phyloP scores from a whole-genome alignment of 2,113 vertebrate species.

The Sphaerodactylus townsendi region DNA sequence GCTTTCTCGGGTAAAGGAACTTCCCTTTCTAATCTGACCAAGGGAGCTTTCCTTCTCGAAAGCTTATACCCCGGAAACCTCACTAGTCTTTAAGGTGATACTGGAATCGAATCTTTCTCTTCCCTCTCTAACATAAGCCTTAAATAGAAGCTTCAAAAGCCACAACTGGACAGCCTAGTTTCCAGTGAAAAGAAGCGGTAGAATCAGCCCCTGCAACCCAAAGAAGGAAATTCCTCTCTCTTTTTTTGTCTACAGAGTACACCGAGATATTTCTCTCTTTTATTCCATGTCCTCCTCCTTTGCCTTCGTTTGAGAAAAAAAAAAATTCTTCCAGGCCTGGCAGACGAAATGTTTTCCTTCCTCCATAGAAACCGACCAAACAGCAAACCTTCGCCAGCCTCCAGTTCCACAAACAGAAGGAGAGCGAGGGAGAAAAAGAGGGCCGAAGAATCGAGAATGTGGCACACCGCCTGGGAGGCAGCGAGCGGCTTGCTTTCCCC shows the following conservation, averaged over 20 bases:
- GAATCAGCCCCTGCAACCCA: slow-evolving; percentile 26
- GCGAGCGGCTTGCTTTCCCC: neutral
- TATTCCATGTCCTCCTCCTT: slow-evolving; percentile 37
- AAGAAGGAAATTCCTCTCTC: slow-evolving; percentile 59
- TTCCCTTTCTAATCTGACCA: neutral
- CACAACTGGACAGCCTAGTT: neutral
- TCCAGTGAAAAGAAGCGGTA: neutral
- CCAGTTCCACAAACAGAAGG: slow-evolving; percentile 85
- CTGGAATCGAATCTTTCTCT: too few relatives aligned
- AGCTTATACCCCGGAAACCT: too few relatives aligned
- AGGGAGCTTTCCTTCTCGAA: too few relatives aligned
- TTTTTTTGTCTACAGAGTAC: slow-evolving; percentile 76
- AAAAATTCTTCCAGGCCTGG: slow-evolving; percentile 76
- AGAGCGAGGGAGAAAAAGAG: slow-evolving; percentile 35
- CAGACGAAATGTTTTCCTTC: slow-evolving; percentile 83
- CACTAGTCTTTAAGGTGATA: too few relatives aligned
- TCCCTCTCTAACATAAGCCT: neutral
- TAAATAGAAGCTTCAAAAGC: neutral
- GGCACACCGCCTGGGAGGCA: neutral
- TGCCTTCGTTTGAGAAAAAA: slow-evolving; percentile 59
- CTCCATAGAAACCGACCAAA: slow-evolving; percentile 97
- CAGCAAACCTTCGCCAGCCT: slow-evolving; percentile 82
- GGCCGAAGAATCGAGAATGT: slow-evolving; percentile 53
- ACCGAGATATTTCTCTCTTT: slow-evolving; percentile 73
- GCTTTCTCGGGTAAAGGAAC: neutral